A percentile compares a stretch with the other conserved stretches of the same genome.
Conservation (phyloP, 2,888 invertebrate genomes). For the Hartigia nigra region DNA sequence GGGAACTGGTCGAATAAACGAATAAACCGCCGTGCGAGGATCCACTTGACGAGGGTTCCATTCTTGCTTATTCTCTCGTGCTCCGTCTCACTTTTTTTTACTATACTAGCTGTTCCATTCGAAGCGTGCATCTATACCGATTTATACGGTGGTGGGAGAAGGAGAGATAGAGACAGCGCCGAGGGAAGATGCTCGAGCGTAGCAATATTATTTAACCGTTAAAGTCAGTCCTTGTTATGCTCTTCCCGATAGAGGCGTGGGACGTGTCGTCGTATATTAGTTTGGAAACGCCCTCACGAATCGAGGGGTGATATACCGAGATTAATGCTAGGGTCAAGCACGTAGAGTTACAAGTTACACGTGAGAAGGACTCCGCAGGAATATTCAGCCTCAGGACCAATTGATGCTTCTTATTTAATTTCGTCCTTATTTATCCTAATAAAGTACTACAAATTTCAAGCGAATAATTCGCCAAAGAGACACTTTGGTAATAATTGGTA, state of each 20-base stretch:
- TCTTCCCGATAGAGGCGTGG: slow-evolving; percentile 55
- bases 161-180: not conserved
- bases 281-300: slow-evolving; percentile 51
- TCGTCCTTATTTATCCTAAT: not conserved
- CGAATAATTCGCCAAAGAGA: not conserved
- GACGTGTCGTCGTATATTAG: slow-evolving; percentile 59
- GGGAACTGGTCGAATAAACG: not conserved
- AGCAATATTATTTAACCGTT: slow-evolving; percentile 59
- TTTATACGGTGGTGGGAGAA: not conserved
- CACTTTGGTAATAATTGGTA: too few relatives aligned
- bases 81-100: not conserved
- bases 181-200: slow-evolving; percentile 8
- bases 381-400: not conserved
- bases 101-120: not conserved
- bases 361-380: not conserved
- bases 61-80: not conserved
- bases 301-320: slow-evolving; percentile 45
- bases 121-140: not conserved
- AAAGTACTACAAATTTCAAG: not conserved
- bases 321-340: slow-evolving; percentile 52
- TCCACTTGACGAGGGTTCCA: not conserved
- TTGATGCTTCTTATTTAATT: not conserved
- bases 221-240: slow-evolving; percentile 58
- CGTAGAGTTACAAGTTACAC: slow-evolving; percentile 29
- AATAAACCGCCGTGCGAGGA: not conserved